Conservation (phyloP, 2,888 invertebrate genomes). For the Drosophila austrosaltans region DNA sequence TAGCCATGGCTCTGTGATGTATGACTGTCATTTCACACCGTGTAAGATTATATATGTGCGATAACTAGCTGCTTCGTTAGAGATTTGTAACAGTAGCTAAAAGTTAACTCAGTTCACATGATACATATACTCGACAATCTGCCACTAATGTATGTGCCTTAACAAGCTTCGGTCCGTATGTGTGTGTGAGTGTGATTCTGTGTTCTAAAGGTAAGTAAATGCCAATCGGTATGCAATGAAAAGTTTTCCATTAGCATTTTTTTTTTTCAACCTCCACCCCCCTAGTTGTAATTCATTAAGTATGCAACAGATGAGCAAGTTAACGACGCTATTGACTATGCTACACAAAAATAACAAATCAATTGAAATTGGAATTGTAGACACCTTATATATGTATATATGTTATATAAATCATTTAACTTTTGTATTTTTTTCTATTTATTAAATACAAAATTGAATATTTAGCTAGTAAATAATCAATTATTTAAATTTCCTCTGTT, state of each 20-base stretch:
- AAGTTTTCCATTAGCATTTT: conserved; percentile 15
- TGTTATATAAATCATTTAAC: not conserved
- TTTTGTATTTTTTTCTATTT: too few relatives aligned
- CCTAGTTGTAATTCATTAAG: conserved; percentile 27
- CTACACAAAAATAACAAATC: conserved; percentile 22
- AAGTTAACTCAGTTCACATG: conserved; percentile 32
- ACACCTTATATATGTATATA: not conserved
- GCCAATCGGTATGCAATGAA: conserved; percentile 32
- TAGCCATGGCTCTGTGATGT: conserved; percentile 47
- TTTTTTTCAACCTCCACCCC: not conserved
- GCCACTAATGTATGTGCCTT: conserved; percentile 32
- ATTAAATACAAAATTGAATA: too few relatives aligned
- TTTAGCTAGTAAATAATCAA: too few relatives aligned
- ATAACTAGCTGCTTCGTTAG: conserved; percentile 66
- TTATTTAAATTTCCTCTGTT: not conserved
- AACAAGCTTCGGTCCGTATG: conserved; percentile 20
- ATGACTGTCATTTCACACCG: conserved; percentile 68
- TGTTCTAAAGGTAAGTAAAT: conserved; percentile 8
- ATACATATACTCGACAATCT: conserved; percentile 36
- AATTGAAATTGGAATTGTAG: conserved; percentile 35
- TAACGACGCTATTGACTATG: not conserved
- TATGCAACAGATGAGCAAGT: conserved; percentile 10
- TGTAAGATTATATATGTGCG: conserved; percentile 42
- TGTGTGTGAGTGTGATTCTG: not conserved
- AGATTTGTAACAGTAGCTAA: conserved; percentile 50